These are phyloP conservation scores for Dreissena polymorpha DNA, from an alignment of 1,140 invertebrate species.

Conservation along the genomic window DNA sequence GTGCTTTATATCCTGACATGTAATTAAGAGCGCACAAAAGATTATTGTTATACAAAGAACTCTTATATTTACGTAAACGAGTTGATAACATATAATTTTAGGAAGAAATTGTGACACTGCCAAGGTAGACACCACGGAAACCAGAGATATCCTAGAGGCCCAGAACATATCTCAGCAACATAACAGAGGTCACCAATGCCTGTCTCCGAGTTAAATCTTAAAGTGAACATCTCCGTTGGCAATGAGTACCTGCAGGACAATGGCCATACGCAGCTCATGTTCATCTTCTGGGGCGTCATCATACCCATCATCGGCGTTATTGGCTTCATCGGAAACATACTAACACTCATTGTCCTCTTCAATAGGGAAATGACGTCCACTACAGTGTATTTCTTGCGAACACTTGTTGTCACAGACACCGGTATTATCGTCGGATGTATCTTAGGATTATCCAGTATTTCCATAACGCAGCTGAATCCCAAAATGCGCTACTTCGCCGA, in stretches of 20 bases:
- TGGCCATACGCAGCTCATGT: constrained; percentile 55
- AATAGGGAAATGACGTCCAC: constrained; percentile 75
- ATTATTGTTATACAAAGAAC: no score
- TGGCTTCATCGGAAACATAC: constrained; percentile 75
- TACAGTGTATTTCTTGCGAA: constrained; percentile 75
- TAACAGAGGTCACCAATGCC: constrained; percentile 46
- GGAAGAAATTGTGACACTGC: no score
- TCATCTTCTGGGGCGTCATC: no score
- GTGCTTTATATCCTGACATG: no score
- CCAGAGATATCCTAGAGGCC: no score
- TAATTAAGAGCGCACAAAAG: no score
- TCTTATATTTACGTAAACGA: no score
- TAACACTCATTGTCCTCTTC: constrained; percentile 76
- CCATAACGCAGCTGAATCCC: constrained; percentile 77
- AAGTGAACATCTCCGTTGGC: constrained; percentile 70
- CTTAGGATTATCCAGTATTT: constrained; percentile 56
- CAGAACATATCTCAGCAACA: no score
- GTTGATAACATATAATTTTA: no score
- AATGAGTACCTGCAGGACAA: constrained; percentile 61
- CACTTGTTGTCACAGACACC: constrained; percentile 74
- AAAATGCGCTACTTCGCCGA: constrained; percentile 82
- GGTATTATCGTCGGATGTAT: constrained; percentile 88
- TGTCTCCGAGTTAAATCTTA: constrained; percentile 68
- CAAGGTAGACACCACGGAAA: no score
- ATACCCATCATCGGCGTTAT: constrained; percentile 68